Percentiles rank a stretch among this genome's conserved stretches.
phyloP scores from a whole-genome alignment of 1,140 invertebrate species.

The Aricia agestis region DNA sequence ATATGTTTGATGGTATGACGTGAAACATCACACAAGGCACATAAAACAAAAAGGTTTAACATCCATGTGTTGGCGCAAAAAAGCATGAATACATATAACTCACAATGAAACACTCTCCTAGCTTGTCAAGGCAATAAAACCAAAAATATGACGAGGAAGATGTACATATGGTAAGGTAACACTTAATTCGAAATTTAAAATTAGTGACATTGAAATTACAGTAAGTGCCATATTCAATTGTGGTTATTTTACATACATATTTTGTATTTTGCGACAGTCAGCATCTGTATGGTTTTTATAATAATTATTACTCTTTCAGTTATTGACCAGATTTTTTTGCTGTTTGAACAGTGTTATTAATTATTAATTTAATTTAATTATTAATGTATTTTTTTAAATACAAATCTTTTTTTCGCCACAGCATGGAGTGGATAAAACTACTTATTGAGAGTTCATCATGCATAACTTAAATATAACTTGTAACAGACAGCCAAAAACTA shows the following conservation, averaged over 20 bases:
- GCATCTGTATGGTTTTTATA: no score
- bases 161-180: no score
- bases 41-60: conserved; percentile 22
- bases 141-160: no score
- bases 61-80: conserved; percentile 22
- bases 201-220: no score
- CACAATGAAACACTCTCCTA: neutral
- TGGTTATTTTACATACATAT: no score
- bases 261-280: no score
- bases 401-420: neutral
- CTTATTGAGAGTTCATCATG: conserved; percentile 23
- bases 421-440: neutral
- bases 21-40: conserved; percentile 43
- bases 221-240: no score
- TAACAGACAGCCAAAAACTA: conserved; percentile 3
- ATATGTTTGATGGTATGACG: conserved; percentile 42
- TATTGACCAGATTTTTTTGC: no score
- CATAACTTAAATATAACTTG: conserved; percentile 36
- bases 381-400: neutral
- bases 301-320: no score
- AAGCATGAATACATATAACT: neutral
- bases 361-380: no score
- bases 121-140: neutral
- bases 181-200: no score
- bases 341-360: no score